Percentiles rank a stretch among this genome's conserved stretches.
phyloP scores from a whole-genome alignment of 1,140 invertebrate species.

The Pantala flavescens region DNA sequence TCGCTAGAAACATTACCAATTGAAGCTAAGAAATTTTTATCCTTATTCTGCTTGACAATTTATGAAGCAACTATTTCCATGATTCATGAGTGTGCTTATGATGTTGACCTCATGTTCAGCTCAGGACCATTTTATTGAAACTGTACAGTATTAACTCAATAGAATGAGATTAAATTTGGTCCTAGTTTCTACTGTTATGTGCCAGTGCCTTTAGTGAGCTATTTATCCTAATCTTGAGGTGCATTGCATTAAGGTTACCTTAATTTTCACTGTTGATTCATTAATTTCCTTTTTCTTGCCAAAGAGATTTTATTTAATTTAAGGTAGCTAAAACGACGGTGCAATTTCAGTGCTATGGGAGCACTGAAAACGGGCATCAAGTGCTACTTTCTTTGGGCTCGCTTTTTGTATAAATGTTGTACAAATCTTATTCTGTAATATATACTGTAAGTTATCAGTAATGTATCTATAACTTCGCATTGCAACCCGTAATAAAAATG shows the following conservation, averaged over 20 bases:
- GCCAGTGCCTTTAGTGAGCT: background rate
- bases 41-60: too few relatives aligned
- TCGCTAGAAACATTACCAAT: too few relatives aligned
- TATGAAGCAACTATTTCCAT: too few relatives aligned
- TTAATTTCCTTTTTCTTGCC: slow-evolving; percentile 6
- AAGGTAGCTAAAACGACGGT: background rate
- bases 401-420: slow-evolving; percentile 7
- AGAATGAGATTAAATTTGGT: background rate
- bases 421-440: background rate
- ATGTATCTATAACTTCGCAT: background rate
- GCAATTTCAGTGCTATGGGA: background rate
- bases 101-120: background rate
- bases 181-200: background rate
- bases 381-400: background rate
- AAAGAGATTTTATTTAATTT: slow-evolving; percentile 3
- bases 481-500: background rate
- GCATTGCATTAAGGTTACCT: background rate
- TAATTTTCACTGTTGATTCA: slow-evolving; percentile 10
- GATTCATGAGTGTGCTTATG: background rate
- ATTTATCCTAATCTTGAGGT: slow-evolving; percentile 6
- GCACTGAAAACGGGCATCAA: background rate
- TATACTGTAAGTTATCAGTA: slow-evolving; percentile 4
- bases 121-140: background rate
- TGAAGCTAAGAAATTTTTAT: too few relatives aligned
- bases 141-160: background rate